Base-by-base conservation (phyloP, 2,113 vertebrate genomes). In the Psilopogon haemacephalus region DNA sequence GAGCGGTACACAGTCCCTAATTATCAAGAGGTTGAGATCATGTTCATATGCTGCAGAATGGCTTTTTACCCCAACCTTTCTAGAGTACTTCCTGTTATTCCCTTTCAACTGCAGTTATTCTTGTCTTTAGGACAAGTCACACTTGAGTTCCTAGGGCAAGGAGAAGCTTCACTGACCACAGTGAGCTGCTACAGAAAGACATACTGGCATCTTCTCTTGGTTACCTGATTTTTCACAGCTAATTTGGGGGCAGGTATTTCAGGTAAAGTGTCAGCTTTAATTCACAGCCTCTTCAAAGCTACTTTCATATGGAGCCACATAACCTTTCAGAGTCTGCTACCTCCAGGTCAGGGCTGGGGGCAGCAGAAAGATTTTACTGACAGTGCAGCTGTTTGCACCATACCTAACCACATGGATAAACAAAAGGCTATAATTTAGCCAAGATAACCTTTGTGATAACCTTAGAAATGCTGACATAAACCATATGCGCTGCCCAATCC, bases 391-490 rank as follows among this genome's bases (percentile, higher is more conserved):
- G 89, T 94, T 95, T 95, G 93, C 80, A 82, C 93, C 89, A 52
- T 90, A 92, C 69, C 83, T 54, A 90, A 94, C 78, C 90, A 95
- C 52, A 30, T 93, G 96, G 89, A 95, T 91, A 97, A 96, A 97
- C 87, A 97, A 94, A 96, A 55, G 69, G 40, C 87, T 90, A 95
- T 93, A 91, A 95, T 96, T 96, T 96, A 94, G 88, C 55, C 72
- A 94, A 96, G 95, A 97, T 96, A 97, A 95, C 95, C 94, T 92
- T 75, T 86, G 72, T 0, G 94, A 95, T 96, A 94, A 96, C 96
- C 94, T 93, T 84, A 80, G 56, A 86, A 87, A 92, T 62, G 85
- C 94, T 95, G 95, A 96, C 94, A 96, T 92, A 95, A 96, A 90
- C 94, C 94, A 91, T 74, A 93, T 68, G 83, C 3, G 1, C 56